Base-by-base conservation (phyloP, 1,140 invertebrate genomes). In the Drosophila arizonae region DNA sequence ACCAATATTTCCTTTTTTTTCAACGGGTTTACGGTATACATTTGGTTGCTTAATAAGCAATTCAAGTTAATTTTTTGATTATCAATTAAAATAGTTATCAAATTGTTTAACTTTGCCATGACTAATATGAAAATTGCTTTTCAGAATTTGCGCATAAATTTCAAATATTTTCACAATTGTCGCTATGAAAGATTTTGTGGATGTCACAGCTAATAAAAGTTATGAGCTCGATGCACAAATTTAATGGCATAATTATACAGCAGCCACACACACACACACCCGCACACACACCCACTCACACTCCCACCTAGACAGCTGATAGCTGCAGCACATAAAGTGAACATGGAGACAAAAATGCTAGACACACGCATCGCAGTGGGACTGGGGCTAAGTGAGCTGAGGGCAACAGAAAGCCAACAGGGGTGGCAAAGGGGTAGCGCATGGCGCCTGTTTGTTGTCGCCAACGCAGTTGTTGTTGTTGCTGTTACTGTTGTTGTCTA, bases 371-470 rank as follows among this genome's bases (percentile, higher is more conserved):
- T 30, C 26, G 63, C 9, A 66, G 9, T 21, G 17, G 45, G 52
- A 48, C 15, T 24, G 21, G 21, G 21, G 8, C 28, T 6, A 5
- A 33, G 5, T 33, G 21, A 13, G 10, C 5, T 6, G 21, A 21
- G 30, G 30, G 2, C 3, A 48, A 3, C 11, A 17, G 43, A 2
- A 13, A 45, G 5, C 5, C 17, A 9, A 46, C 1, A 17, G 43
- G 43, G 15, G 15, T 17, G 43, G 8, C n/a, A 46, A n/a, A 58
- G 48, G 30, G 8, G 52, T 55, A 45, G 21, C 33, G 26, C 28
- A 55, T 73, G 81, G 82, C 81, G 81, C 81, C 81, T 62, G 56
- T 72, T 81, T 76, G 52, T 64, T 68, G 81, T 81, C 82, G 82
- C 81, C 82, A 81, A 61, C 67, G 62, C 54, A 58, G 26, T 56